Percentiles rank a stretch among this genome's conserved stretches.
Evolutionary conservation across 2,113 vertebrate genomes (phyloP).

Genomic region (Odocoileus virginianus): DNA sequence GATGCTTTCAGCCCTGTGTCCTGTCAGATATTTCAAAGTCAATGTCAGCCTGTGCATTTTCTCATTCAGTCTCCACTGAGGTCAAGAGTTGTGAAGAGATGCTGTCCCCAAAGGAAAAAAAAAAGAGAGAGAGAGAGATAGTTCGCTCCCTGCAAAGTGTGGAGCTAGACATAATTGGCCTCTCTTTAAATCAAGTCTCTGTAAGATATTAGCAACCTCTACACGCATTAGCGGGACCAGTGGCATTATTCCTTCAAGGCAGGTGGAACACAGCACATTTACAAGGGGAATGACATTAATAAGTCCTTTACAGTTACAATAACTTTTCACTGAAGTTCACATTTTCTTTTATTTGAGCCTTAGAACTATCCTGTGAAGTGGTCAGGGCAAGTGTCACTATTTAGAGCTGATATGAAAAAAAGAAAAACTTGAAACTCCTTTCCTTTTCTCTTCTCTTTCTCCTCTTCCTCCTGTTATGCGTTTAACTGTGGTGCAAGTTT

Average conservation of each 20-base stretch:
- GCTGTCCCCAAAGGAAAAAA: background rate
- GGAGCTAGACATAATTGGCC: background rate
- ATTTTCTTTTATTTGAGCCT: background rate
- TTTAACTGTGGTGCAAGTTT: background rate
- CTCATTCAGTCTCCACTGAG: constrained; percentile 24
- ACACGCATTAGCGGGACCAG: too few relatives aligned
- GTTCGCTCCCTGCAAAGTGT: background rate
- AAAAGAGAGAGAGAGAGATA: background rate
- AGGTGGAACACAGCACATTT: background rate
- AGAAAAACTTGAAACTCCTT: background rate
- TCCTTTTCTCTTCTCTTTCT: too few relatives aligned
- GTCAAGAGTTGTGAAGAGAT: background rate
- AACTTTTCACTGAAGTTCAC: background rate
- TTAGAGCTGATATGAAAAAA: background rate
- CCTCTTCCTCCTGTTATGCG: fast-evolving
- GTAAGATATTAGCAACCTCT: background rate
- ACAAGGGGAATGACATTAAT: background rate
- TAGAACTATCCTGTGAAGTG: background rate
- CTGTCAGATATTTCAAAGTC: constrained; percentile 71
- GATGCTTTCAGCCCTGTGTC: constrained; percentile 58
- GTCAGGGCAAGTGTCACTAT: background rate
- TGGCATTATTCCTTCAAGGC: background rate
- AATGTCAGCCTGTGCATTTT: constrained; percentile 59
- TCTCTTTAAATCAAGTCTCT: background rate
- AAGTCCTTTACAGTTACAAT: background rate